Evolutionary conservation across 2,888 invertebrate species (phyloP), one percentile per base, ranked within the genome.

Genomic region (Ectemnius lituratus): DNA sequence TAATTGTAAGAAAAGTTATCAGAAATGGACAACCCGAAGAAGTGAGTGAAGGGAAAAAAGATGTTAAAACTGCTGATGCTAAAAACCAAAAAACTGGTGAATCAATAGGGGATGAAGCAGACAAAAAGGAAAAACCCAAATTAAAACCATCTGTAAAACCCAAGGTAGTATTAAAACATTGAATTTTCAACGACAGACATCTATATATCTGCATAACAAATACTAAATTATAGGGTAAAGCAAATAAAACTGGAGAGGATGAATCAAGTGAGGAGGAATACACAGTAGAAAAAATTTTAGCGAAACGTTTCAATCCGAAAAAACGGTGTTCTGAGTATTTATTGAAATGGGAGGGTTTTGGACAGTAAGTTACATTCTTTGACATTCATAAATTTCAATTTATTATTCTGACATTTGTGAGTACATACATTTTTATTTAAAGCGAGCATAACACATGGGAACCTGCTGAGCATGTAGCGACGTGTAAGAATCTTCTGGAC

Each of bases 381-480:
- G 28, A 20, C 5, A 57, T 47, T 13, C 37, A 18, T n/a, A 18
- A 28, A 28, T 4, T 56, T 20, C 47, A 52, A 18, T 65, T 27
- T 46, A 5, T 46, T 14, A 37, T 60, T 61, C 46, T 1, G 0
- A 13, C 13, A n/a, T 28, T 61, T 18, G 65, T 52, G 18, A 56
- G 37, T 37, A 57, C 14, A 13, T 11, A 8, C 70, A 73, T 46
- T 58, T 58, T 72, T 86, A 37, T 79, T 8, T 11, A 37, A 6
- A 95, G 95, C 86, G 95, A 96, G 75, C 94, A 95, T 83, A 96
- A 96, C 88, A 96, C 96, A 4, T 97, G 97, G 97, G 97, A 97
- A 89, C 95, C 96, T 0, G 93, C 94, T 28, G 93, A 94, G 67
- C 95, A 96, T 88, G 93, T 97, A 87, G 94, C 94, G 73, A 94